phyloP scores from a whole-genome alignment of 2,797 vertebrate genomes.

The Lutjanus campechanus region DNA sequence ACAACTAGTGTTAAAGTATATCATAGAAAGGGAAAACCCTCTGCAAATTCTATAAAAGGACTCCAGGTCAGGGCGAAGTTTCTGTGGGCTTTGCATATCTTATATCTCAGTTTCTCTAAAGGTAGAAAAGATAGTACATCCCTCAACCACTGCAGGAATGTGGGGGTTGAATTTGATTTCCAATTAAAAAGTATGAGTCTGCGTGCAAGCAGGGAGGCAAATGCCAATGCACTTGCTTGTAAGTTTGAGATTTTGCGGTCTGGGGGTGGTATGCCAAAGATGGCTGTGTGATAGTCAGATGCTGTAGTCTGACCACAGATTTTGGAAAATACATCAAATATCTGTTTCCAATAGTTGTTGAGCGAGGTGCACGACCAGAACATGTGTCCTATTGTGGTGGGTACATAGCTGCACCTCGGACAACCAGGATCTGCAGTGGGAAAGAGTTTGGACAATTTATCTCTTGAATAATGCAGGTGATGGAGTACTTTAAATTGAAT shows the following conservation, averaged over 20 bases:
- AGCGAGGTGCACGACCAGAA: background rate
- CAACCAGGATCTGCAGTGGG: background rate
- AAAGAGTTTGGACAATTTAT: background rate
- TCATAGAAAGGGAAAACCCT: background rate
- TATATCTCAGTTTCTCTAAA: background rate
- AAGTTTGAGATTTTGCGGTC: background rate
- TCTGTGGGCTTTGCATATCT: background rate
- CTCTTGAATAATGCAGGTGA: background rate
- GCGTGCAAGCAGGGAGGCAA: background rate
- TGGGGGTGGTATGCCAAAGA: background rate
- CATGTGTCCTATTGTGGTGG: conserved; percentile 1
- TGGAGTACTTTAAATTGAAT: conserved; percentile 6
- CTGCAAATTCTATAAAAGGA: background rate
- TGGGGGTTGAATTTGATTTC: background rate
- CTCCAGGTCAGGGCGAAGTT: background rate
- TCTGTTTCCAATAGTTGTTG: background rate
- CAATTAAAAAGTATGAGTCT: background rate
- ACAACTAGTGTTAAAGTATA: background rate
- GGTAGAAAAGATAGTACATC: background rate
- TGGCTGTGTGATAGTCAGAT: background rate
- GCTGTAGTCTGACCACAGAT: background rate
- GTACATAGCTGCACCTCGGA: background rate
- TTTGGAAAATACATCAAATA: conserved; percentile 1
- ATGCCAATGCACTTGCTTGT: background rate
- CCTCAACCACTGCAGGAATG: background rate